Percentiles rank a stretch among this genome's conserved stretches.
Conservation (phyloP, 2,888 invertebrate genomes). For the Aproaerema taeniolella region DNA sequence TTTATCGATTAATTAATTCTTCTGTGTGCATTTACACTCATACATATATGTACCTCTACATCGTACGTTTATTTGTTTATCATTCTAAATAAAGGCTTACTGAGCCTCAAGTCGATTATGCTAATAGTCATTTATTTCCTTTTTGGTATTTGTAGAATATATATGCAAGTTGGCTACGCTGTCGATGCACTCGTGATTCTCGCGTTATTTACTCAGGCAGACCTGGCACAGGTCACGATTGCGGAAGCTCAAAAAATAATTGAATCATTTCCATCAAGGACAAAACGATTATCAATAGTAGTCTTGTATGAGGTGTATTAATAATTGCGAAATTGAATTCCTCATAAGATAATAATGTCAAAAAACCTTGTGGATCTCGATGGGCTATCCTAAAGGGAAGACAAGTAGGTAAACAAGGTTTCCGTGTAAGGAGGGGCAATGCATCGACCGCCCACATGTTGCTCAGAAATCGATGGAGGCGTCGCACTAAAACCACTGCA, state of each 20-base stretch:
- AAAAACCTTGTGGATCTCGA: constrained; percentile 48
- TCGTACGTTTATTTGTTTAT: constrained; percentile 39
- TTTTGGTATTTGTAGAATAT: constrained; percentile 40
- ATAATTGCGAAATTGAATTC: constrained; percentile 44
- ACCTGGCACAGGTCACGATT: constrained; percentile 41
- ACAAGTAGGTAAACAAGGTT: constrained; percentile 66
- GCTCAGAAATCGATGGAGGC: constrained; percentile 56
- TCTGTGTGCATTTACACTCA: constrained; percentile 33
- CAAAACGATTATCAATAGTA: constrained; percentile 34
- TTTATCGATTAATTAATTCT: constrained; percentile 55
- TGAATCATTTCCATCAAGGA: constrained; percentile 48
- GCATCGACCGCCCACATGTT: constrained; percentile 68
- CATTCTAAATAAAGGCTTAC: constrained; percentile 51
- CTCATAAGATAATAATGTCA: constrained; percentile 48
- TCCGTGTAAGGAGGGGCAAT: constrained; percentile 63
- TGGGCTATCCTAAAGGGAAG: constrained; percentile 60
- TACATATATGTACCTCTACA: constrained; percentile 27
- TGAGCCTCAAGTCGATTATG: constrained; percentile 48
- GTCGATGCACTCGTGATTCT: constrained; percentile 44
- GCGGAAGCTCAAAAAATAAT: constrained; percentile 51
- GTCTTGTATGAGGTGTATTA: constrained; percentile 29
- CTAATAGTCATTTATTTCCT: constrained; percentile 60
- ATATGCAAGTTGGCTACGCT: constrained; percentile 29
- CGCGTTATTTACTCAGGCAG: constrained; percentile 27
- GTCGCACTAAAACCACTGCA: constrained; percentile 57